Conservation (phyloP, 2,113 vertebrate species). For the Serranochromis macrocephalus region DNA sequence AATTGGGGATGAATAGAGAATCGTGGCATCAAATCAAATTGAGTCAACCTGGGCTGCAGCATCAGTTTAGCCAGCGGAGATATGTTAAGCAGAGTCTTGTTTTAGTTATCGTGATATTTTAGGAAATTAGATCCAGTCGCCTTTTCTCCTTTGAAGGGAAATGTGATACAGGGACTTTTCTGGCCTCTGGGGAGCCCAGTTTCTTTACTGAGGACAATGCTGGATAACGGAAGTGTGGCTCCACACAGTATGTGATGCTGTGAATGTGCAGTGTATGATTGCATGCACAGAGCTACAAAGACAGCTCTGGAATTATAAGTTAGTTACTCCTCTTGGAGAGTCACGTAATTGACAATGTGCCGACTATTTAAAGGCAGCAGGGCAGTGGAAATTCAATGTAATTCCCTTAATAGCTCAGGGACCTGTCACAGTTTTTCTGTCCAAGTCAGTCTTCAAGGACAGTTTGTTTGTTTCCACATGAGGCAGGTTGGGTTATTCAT, state of each 20-base stretch:
- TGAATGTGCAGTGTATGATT: conserved; percentile 11
- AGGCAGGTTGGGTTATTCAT: background rate
- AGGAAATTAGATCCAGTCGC: background rate
- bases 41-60: background rate
- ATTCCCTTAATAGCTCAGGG: conserved; percentile 40
- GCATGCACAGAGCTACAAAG: background rate
- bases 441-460: conserved; percentile 43
- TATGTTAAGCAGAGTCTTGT: background rate
- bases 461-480: background rate
- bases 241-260: background rate
- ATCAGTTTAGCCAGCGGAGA: background rate
- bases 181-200: background rate
- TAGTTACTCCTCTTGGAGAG: conserved; percentile 13
- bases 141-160: conserved; percentile 2
- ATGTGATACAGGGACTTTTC: conserved; percentile 10
- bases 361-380: conserved; percentile 54
- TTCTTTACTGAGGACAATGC: conserved; percentile 11
- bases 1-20: conserved; percentile 14
- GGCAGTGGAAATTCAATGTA: conserved; percentile 51
- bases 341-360: conserved; percentile 41
- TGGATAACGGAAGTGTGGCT: conserved; percentile 23
- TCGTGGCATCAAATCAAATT: background rate
- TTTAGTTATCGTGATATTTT: background rate
- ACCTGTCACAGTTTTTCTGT: conserved; percentile 41
- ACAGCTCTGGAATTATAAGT: conserved; percentile 6